Conservation (phyloP, 2,113 vertebrate species). For the Odocoileus virginianus region DNA sequence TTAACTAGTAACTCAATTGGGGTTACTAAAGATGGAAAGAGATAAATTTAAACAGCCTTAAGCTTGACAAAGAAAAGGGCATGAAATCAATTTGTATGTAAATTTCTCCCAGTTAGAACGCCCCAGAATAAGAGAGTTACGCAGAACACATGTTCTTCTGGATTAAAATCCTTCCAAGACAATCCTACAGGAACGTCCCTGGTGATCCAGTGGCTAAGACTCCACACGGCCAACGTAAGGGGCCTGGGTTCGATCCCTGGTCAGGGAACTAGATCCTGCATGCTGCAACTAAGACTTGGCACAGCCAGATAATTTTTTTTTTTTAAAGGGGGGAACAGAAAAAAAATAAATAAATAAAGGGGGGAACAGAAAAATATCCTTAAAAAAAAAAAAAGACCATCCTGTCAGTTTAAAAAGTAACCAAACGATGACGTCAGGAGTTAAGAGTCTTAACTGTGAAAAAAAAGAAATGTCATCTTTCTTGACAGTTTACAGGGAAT, state of each 20-base stretch:
- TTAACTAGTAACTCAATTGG: background rate
- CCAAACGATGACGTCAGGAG: background rate
- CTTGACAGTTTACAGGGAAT: constrained; percentile 31
- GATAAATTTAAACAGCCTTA: background rate
- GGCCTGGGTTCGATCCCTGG: background rate
- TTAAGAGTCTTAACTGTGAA: constrained; percentile 1
- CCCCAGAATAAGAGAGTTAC: background rate
- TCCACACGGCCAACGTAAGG: background rate
- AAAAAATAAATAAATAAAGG: background rate
- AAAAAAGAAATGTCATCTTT: background rate
- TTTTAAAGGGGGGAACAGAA: background rate
- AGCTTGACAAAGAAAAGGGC: background rate
- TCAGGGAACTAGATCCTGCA: background rate
- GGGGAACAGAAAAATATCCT: background rate
- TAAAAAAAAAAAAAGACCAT: background rate
- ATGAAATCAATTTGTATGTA: background rate
- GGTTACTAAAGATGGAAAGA: background rate
- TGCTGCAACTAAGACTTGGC: background rate
- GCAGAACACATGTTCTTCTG: background rate
- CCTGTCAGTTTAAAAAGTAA: background rate
- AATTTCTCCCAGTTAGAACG: background rate
- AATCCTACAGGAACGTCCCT: background rate
- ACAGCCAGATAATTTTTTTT: background rate
- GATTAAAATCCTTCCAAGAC: background rate
- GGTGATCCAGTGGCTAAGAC: background rate